Conservation (phyloP, 2,888 invertebrate species). For the Acanthococcus lagerstroemiae region DNA sequence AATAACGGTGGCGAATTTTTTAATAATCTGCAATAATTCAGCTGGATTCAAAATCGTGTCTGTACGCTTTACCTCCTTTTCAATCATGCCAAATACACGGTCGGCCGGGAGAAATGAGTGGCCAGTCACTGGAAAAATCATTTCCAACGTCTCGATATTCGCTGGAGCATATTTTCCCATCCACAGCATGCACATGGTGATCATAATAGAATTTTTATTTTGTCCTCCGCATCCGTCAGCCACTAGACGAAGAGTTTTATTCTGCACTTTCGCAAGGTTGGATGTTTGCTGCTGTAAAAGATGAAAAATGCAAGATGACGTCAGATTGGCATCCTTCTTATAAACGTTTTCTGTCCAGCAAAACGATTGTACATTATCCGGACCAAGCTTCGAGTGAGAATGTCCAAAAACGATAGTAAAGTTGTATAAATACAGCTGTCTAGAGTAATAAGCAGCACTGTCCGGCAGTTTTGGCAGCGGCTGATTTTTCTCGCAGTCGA, state of each 20-base stretch:
- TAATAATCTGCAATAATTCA: background rate
- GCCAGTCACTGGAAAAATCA: background rate
- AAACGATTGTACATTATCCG: conserved; percentile 8
- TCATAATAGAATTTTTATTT: background rate
- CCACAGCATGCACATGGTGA: background rate
- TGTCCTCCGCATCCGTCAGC: no score
- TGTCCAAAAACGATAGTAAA: background rate
- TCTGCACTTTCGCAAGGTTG: background rate
- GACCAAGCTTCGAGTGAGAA: background rate
- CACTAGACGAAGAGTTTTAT: background rate
- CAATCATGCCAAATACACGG: background rate
- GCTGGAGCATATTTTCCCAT: background rate
- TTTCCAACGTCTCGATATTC: background rate
- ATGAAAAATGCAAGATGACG: conserved; percentile 1
- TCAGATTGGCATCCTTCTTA: conserved; percentile 1
- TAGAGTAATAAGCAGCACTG: no score
- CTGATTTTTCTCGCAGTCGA: background rate
- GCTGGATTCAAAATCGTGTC: background rate
- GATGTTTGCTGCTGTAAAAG: background rate
- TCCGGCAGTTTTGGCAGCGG: background rate
- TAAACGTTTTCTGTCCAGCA: background rate
- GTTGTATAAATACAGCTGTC: background rate
- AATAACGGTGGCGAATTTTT: background rate
- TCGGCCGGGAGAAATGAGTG: background rate
- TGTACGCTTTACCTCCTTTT: background rate